Evolutionary conservation across 2,113 vertebrate species (phyloP).

Genomic region (Hirundichthys speculiger): DNA sequence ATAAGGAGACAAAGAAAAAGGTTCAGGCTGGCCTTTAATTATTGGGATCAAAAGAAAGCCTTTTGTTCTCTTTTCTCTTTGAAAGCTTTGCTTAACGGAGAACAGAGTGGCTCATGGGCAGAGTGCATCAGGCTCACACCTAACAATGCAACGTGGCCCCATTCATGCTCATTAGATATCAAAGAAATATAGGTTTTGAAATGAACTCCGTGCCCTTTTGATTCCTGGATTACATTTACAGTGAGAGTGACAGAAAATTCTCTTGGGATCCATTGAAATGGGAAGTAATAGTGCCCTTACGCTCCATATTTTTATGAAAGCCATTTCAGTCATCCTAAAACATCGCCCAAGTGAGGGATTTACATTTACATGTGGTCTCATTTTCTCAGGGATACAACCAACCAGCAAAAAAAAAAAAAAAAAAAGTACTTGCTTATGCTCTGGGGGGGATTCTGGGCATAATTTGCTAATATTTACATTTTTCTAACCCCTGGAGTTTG

Average conservation of each 20-base stretch:
- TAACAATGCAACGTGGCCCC: slow-evolving; percentile 18
- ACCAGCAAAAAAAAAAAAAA: neutral
- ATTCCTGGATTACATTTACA: too few species aligned
- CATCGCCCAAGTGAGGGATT: too few species aligned
- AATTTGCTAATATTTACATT: too few species aligned
- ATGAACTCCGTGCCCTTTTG: too few species aligned
- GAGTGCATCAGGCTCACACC: neutral
- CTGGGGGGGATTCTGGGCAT: neutral
- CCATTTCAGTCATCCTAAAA: too few species aligned
- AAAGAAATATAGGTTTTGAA: slow-evolving; percentile 10
- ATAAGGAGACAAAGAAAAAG: slow-evolving; percentile 6
- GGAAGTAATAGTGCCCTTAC: too few species aligned
- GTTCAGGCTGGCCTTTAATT: slow-evolving; percentile 46
- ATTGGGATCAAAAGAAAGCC: slow-evolving; percentile 56
- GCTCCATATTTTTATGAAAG: too few species aligned
- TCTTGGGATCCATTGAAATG: neutral
- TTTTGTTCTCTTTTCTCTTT: slow-evolving; percentile 40
- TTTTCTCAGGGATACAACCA: neutral
- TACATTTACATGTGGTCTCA: neutral
- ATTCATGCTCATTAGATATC: slow-evolving; percentile 43
- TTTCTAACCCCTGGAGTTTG: too few species aligned
- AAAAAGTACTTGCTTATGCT: neutral
- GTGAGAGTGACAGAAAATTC: neutral
- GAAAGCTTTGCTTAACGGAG: slow-evolving; percentile 43
- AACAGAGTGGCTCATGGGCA: slow-evolving; percentile 29